phyloP scores from a whole-genome alignment of 2,888 invertebrate species.

The Gymnoscelis rufifasciata region DNA sequence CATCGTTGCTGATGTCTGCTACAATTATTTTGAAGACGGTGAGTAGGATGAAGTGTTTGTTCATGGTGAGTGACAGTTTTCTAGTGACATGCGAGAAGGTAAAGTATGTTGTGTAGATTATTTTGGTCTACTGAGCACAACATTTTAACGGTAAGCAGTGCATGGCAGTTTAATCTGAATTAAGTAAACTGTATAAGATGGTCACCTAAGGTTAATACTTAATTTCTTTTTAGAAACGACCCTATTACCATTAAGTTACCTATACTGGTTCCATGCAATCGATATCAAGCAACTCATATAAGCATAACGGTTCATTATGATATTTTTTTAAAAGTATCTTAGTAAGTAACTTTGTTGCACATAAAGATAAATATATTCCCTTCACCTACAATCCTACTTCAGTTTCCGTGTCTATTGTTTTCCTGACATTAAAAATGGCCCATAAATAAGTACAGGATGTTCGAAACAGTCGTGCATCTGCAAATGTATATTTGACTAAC shows the following conservation, averaged over 20 bases:
- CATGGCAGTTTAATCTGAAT: slow-evolving; percentile 23
- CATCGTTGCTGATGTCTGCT: slow-evolving; percentile 47
- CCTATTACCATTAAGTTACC: too few relatives aligned
- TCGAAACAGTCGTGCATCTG: not conserved
- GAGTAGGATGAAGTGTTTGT: slow-evolving; percentile 33
- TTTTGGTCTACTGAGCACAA: slow-evolving; percentile 51
- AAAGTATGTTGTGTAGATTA: slow-evolving; percentile 15
- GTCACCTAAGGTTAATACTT: too few relatives aligned
- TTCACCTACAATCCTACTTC: slow-evolving; percentile 7
- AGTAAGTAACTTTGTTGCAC: too few relatives aligned
- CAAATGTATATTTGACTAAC: too few relatives aligned
- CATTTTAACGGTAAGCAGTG: slow-evolving; percentile 47
- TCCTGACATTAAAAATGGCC: slow-evolving; percentile 18
- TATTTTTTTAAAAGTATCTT: too few relatives aligned
- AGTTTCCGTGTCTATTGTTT: slow-evolving; percentile 39
- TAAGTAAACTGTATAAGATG: not conserved
- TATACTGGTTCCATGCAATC: too few relatives aligned
- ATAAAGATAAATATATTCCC: not conserved
- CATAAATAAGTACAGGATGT: slow-evolving; percentile 27
- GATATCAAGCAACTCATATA: too few relatives aligned
- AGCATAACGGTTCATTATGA: too few relatives aligned
- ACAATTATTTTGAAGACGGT: slow-evolving; percentile 31
- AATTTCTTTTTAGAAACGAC: too few relatives aligned
- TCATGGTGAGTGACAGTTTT: slow-evolving; percentile 45
- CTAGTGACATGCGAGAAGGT: slow-evolving; percentile 34